A percentile compares a stretch with the other conserved stretches of the same genome.
These are phyloP conservation scores for Tretioscincus oriximinensis DNA, from an alignment of 2,113 vertebrate genomes.

Conservation along the genomic window DNA sequence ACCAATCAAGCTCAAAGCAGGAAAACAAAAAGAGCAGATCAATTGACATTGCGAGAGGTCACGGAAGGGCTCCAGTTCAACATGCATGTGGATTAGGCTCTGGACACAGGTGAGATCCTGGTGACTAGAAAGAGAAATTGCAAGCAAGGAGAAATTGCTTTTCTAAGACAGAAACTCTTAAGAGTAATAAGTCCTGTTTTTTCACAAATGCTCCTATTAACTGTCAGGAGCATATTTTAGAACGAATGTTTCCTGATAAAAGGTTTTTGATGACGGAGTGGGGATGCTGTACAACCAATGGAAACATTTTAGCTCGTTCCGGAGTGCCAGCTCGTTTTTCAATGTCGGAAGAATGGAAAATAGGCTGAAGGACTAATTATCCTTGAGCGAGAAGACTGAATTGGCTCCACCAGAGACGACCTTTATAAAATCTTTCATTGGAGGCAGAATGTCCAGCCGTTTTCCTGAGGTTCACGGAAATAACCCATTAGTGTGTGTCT, in stretches of 20 bases:
- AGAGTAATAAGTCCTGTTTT: not conserved
- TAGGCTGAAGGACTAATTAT: too few relatives aligned
- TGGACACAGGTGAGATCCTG: slow-evolving; percentile 15
- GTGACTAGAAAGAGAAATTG: not conserved
- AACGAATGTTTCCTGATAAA: not conserved
- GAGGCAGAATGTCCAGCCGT: too few relatives aligned
- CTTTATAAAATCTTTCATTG: too few relatives aligned
- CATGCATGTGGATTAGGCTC: slow-evolving; percentile 38
- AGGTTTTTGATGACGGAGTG: not conserved
- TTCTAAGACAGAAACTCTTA: not conserved
- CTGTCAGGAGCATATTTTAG: too few relatives aligned
- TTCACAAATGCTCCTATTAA: too few relatives aligned
- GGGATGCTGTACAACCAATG: too few relatives aligned
- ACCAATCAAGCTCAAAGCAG: slow-evolving; percentile 34
- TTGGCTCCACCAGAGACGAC: too few relatives aligned
- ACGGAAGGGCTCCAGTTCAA: slow-evolving; percentile 14
- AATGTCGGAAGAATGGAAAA: too few relatives aligned
- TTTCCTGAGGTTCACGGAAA: too few relatives aligned
- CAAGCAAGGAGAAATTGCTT: slow-evolving; percentile 9
- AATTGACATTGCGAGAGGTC: slow-evolving; percentile 35
- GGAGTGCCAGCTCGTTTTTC: too few relatives aligned
- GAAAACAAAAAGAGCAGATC: slow-evolving; percentile 34
- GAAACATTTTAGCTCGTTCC: too few relatives aligned
- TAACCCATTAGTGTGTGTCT: not conserved
- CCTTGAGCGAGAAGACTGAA: too few relatives aligned